Evolutionary conservation across 2,888 invertebrate species (phyloP), one percentile per base, ranked within the genome.

Genomic region (Lasioglossum vierecki): DNA sequence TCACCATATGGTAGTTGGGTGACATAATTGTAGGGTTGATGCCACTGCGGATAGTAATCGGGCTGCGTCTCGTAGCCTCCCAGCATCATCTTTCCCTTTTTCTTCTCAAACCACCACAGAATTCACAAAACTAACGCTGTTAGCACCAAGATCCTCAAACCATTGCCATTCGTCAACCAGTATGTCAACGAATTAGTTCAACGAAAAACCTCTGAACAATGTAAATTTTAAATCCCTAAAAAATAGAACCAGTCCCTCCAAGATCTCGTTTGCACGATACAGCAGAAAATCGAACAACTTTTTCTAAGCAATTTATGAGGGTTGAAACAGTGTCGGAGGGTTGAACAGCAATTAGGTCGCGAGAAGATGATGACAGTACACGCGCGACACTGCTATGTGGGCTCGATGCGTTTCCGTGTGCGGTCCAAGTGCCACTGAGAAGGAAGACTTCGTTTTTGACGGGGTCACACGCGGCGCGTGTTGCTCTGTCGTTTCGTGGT

Each of bases 21-120:
- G 53, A 94, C 93, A 78, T 95, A 95, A 85, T 94, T 94, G 81
- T 94, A 95, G 5, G 95, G 95, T 82, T 95, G 95, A 89, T 95
- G 95, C 95, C 95, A 95, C 68, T 95, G 95, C 18, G 95, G 94
- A 91, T 95, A 95, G 85, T 95, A 95, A 87, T 95, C 95, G 88
- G 94, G 87, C 53, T 95, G 95, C 4, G 94, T 88, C 86, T 95
- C 95, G 90, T 94, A 95, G 30, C 95, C 94, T 57, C 95, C 94
- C 79, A 95, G 89, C 94, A 94, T 94, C 73, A 82, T 92, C 70
- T n/a, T 26, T 26, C 26, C 26, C 26, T 70, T 26, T n/a, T 41
- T 46, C 49, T 44, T 13, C 63, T n/a, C 39, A 18, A 79, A 57
- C 11, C 41, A 26, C 53, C 44, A 11, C 73, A 78, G 44, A 6